Base-by-base conservation (phyloP, 2,797 vertebrate species). In the Rhabdomys pumilio region DNA sequence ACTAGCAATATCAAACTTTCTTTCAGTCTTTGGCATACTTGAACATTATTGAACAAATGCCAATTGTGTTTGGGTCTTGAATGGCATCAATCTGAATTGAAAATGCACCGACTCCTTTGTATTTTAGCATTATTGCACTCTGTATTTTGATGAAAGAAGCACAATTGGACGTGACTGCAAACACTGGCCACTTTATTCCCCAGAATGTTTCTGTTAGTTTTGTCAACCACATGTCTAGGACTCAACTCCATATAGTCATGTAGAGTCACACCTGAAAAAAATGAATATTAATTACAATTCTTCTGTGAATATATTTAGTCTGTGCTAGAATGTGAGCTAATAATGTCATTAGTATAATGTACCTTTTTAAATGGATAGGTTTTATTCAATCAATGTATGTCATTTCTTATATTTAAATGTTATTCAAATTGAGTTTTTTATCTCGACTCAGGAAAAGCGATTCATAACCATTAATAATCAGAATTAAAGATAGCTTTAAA, bases 1-100 rank as follows among this genome's bases (percentile, higher is more conserved):
- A 94, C 92, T 85, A 55, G 80, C 75, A 65, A 97, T 65, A 91
- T 85, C 92, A 93, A 90, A 91, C 89, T 83, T 89, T 53, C 83
- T 95, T 90, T 95, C 92, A 89, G 93, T 94, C 84, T 89, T 88
- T 96, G 92, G 96, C 96, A 89, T 67, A 65, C 96, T 95, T 95
- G 93, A 97, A 50, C 91, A 44, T 85, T 96, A 96, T 90, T 91
- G 97, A 97, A 90, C 69, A 93, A 92, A 93, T 84, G 93, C 96
- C 96, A 96, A 82, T 38, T 85, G 29, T 44, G 38, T 86, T 87
- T 93, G 13, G 79, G 88, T 92, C 95, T 90, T 63, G 75, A 94
- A 94, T 83, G 38, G 41, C 96, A 83, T 97, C 95, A 80, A 79
- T 95, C 94, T 95, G 80, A 94, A 95, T 24, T 91, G 94, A 93